A percentile compares a stretch with the other conserved stretches of the same genome.
Conservation (phyloP, 2,888 invertebrate genomes). For the Ischnus inquisitorius region DNA sequence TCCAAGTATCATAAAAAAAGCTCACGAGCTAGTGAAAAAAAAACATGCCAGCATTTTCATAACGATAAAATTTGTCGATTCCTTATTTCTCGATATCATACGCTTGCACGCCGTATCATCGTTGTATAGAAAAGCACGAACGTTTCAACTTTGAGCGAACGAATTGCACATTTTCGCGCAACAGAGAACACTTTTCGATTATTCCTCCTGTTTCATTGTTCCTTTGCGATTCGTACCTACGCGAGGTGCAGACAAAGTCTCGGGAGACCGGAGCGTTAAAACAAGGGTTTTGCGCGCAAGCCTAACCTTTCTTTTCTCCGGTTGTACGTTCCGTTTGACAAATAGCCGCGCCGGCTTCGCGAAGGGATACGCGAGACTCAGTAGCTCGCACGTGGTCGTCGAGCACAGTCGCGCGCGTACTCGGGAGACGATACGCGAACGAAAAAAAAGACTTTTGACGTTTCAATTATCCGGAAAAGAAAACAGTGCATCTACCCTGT, state of each 20-base stretch:
- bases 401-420: slow-evolving; percentile 11
- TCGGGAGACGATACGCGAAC: not conserved
- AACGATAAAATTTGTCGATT: not conserved
- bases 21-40: slow-evolving; percentile 15
- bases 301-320: not conserved
- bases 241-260: slow-evolving; percentile 2
- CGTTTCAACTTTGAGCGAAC: not conserved
- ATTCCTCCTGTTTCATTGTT: not conserved
- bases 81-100: not conserved
- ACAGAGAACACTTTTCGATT: not conserved
- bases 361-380: slow-evolving; percentile 25
- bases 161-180: not conserved
- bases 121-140: not conserved
- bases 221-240: not conserved
- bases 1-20: not conserved
- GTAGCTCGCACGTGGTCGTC: slow-evolving; percentile 66
- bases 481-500: slow-evolving; percentile 18
- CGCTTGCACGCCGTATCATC: not conserved
- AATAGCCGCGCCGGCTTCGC: slow-evolving; percentile 39
- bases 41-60: slow-evolving; percentile 42
- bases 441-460: slow-evolving; percentile 35
- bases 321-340: slow-evolving; percentile 12
- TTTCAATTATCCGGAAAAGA: not conserved
- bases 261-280: not conserved
- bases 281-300: not conserved